Base-by-base conservation (phyloP, 2,888 invertebrate species). In the Hipparchia semele region DNA sequence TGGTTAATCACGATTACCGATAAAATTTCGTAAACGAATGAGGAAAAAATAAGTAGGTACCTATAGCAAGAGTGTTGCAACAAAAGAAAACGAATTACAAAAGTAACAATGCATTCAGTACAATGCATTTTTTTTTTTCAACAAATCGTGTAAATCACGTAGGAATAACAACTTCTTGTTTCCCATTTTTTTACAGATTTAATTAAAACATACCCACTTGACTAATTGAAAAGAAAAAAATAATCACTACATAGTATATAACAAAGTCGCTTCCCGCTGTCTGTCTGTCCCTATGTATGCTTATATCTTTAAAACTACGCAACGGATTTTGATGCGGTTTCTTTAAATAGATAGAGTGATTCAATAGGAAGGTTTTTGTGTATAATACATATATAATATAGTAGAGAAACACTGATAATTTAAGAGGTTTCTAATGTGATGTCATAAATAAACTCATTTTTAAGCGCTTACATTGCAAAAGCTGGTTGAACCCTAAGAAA, bases 1-100 rank as follows among this genome's bases (percentile, higher is more conserved):
- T 68, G 45, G 66, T 45, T 56, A 67, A 67, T 56, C 66, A 67
- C 13, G 56, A 58, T 68, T 33, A 60, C 59, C 51, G 68, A 23
- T 68, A 68, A 68, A 59, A 59, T 59, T 68, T 68, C 68, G 58
- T 33, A 68, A 68, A 12, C 68, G 59, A 49, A 68, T 59, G 60
- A 68, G 59, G 68, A 68, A 68, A 39, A 68, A 58, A 46, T n/a
- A 13, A 54, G 39, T 33, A 61, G 6, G n/a, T 12, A 61, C 61
- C 67, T 4, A 46, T 67, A 13, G 67, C 45, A 56, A 67, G n/a
- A 10, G 9, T 56, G 45, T 5, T 58, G 67, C 58, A 39, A 67
- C 51, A 65, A 51, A 65, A 33, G 65, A 65, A 65, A 64, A 64
- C 8, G 46, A 62, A 61, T 58, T 60, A 60, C 33, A 60, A 39